Evolutionary conservation across 2,113 vertebrate genomes (phyloP).

Genomic region (Phaethon lepturus): DNA sequence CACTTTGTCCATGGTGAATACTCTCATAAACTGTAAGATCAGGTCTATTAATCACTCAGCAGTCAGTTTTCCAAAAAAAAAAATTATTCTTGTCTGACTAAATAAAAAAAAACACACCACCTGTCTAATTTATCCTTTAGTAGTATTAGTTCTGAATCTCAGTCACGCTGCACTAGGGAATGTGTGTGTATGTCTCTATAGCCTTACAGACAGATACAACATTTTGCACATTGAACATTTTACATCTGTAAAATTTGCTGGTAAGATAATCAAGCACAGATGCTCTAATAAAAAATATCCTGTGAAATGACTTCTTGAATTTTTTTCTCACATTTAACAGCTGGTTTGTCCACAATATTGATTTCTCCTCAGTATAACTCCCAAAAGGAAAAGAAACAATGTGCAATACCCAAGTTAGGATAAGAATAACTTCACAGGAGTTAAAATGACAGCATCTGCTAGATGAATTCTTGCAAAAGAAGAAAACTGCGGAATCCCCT

Average conservation of each 20-base stretch:
- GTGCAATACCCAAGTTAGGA: not conserved
- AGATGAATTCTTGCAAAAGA: not conserved
- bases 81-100: not conserved
- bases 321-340: not conserved
- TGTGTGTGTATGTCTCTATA: not conserved
- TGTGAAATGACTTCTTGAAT: not conserved
- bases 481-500: not conserved
- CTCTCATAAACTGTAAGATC: not conserved
- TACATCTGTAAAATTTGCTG: not conserved
- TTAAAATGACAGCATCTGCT: conserved; percentile 11
- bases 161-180: not conserved
- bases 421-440: not conserved
- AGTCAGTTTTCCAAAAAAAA: not conserved
- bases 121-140: not conserved
- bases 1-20: not conserved
- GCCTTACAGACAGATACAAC: not conserved
- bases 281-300: conserved; percentile 4
- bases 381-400: not conserved
- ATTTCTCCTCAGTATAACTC: not conserved
- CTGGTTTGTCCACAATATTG: not conserved
- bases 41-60: not conserved
- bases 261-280: not conserved
- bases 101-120: not conserved
- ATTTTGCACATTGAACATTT: not conserved
- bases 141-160: not conserved